Percentiles rank a stretch among this genome's conserved stretches.
Conservation (phyloP, 2,797 vertebrate species). For the Oreortyx pictus region DNA sequence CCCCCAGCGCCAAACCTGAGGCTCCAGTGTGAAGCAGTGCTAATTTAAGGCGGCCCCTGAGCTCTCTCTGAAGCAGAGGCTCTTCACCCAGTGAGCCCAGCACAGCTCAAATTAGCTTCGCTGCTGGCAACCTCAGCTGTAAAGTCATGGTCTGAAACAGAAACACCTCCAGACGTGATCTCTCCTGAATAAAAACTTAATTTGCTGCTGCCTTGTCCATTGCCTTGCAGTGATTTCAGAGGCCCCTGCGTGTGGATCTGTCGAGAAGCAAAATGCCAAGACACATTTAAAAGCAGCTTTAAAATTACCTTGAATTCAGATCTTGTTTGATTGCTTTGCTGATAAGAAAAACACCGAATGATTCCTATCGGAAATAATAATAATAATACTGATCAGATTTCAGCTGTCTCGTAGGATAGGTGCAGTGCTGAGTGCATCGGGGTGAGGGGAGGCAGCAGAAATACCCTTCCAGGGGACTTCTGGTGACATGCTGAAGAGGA, state of each 20-base stretch:
- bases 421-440: accelerated
- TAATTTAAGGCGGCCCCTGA: constrained; percentile 2
- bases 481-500: not conserved
- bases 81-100: not conserved
- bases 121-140: not conserved
- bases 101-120: not conserved
- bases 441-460: not conserved
- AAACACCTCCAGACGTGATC: not conserved
- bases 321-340: constrained; percentile 14
- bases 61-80: not conserved
- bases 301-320: not conserved
- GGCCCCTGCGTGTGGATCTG: not conserved
- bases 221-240: not conserved
- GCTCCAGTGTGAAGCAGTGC: not conserved
- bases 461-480: not conserved
- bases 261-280: constrained; percentile 21
- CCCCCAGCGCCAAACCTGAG: not conserved
- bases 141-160: not conserved
- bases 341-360: not conserved
- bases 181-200: not conserved
- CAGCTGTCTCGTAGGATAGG: not conserved
- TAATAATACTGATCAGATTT: not conserved
- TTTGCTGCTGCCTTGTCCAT: not conserved
- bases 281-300: constrained; percentile 13
- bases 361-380: not conserved